A percentile compares a stretch with the other conserved stretches of the same genome.
Conservation (phyloP, 2,888 invertebrate genomes). For the Oscheius sp. region DNA sequence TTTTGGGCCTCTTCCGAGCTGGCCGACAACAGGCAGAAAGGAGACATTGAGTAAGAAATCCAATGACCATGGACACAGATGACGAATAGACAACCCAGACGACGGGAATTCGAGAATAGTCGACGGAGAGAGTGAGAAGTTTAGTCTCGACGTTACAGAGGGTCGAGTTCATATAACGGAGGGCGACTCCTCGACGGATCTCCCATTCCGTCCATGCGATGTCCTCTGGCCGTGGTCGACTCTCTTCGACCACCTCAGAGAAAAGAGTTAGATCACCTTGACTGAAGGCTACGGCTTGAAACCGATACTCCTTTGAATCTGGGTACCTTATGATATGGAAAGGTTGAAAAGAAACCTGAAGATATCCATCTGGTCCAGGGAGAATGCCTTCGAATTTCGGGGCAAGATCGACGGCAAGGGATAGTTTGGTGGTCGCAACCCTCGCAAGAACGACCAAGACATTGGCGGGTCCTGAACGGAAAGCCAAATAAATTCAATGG, state of each 20-base stretch:
- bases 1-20: too few species aligned
- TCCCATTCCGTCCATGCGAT: conserved; percentile 16
- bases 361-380: conserved; percentile 8
- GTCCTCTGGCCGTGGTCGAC: neutral
- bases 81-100: neutral
- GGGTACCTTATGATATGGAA: too few species aligned
- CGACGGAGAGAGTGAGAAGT: neutral
- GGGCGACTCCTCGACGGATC: conserved; percentile 23
- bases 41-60: neutral
- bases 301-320: too few species aligned
- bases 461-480: conserved; percentile 4
- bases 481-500: neutral
- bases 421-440: neutral
- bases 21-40: neutral
- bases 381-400: neutral
- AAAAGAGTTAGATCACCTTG: too few species aligned
- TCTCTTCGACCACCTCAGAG: too few species aligned
- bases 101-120: too few species aligned
- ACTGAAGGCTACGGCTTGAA: too few species aligned
- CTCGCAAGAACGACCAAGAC: conserved; percentile 13
- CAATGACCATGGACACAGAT: neutral
- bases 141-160: neutral
- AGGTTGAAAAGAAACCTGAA: too few species aligned
- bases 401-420: neutral
- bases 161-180: conserved; percentile 12